Conservation (phyloP, 2,797 vertebrate species). For the Varecia variegata region DNA sequence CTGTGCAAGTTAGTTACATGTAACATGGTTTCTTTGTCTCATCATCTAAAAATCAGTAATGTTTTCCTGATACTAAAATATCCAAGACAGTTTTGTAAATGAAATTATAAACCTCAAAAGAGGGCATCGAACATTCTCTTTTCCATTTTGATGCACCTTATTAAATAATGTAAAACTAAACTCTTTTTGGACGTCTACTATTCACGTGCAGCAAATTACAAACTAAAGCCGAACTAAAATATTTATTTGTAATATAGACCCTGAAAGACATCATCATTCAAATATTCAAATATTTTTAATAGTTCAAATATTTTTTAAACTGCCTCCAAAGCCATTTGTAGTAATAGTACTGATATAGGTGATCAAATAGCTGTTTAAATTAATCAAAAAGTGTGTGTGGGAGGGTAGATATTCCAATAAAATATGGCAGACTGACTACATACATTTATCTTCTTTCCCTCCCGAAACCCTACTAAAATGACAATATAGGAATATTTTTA, state of each 20-base stretch:
- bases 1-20: constrained; percentile 25
- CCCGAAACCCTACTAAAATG: neutral
- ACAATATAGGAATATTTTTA: neutral
- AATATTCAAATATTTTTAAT: neutral
- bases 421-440: neutral
- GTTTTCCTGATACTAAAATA: constrained; percentile 30
- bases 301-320: neutral
- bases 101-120: constrained; percentile 23
- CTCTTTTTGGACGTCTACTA: neutral
- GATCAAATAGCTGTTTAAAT: neutral
- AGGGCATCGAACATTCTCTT: neutral
- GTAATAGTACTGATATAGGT: neutral
- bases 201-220: neutral
- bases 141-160: neutral
- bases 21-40: constrained; percentile 27
- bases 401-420: neutral
- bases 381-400: neutral
- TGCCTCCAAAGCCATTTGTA: neutral
- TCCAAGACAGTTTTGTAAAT: neutral
- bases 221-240: neutral
- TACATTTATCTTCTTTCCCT: neutral
- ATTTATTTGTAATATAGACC: neutral
- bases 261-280: neutral
- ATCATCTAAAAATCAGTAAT: neutral
- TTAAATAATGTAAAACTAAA: neutral